Evolutionary conservation across 2,888 invertebrate species (phyloP), one percentile per base, ranked within the genome.

Genomic region (Phorcus lineatus): DNA sequence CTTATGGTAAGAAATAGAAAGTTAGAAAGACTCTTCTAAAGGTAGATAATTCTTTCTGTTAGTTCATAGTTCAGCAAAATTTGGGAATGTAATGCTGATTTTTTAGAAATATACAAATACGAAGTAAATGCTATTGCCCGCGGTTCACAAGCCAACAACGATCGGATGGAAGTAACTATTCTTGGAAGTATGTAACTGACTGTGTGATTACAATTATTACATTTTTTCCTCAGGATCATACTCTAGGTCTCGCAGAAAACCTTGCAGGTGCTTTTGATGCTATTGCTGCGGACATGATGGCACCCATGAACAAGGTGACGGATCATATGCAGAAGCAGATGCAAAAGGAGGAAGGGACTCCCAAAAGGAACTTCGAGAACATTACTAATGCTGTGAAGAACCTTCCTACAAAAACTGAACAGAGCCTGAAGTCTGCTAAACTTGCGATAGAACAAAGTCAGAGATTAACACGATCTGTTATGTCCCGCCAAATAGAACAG

Each of bases 251-350:
- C 9, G 52, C 19, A 6, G 36, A 80, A n/a, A 77, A 80, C 74
- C 70, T 78, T n/a, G 11, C 80, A 9, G 52, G 78, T 9, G 77
- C 80, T 22, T 80, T 77, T 57, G 80, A 80, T 55, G 53, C 77
- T 52, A 74, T 80, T 6, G 47, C 55, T 13, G 57, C 57, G 52
- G 22, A 57, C 6, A 74, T 80, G 57, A 62, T 80, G 13, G 74
- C 77, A 22, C 80, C 80, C 9, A 78, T 80, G 74, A 77, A 67
- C 36, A 74, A 80, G 19, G 62, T 22, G 16, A 57, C 78, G 22
- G 78, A 74, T 28, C 67, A 74, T 0, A 47, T 80, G 22, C 40
- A 57, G 52, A 24, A 40, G 9, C 19, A 40, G 19, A 78, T 77
- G 62, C 77, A 77, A 24, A 78, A 80, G 19, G 19, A 4, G n/a